A percentile compares a stretch with the other conserved stretches of the same genome.
phyloP scores from a whole-genome alignment of 2,888 invertebrate species.

The Rhingia rostrata region DNA sequence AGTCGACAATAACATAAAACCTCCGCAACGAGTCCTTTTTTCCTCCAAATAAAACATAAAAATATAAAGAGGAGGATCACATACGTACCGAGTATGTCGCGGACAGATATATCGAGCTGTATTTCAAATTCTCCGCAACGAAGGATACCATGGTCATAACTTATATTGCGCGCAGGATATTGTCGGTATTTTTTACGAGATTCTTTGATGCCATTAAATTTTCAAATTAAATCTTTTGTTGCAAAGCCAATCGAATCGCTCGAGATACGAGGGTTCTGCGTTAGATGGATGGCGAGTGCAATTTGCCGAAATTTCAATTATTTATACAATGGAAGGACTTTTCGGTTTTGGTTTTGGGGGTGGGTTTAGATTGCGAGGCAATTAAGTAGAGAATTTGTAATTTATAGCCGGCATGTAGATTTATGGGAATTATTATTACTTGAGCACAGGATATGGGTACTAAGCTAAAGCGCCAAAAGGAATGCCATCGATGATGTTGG shows the following conservation, averaged over 20 bases:
- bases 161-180: slow-evolving; percentile 57
- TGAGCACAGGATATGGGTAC: neutral
- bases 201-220: slow-evolving; percentile 64
- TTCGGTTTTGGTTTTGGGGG: slow-evolving; percentile 15
- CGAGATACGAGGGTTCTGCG: slow-evolving; percentile 1
- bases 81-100: slow-evolving; percentile 42
- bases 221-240: slow-evolving; percentile 70
- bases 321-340: slow-evolving; percentile 15
- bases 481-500: neutral
- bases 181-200: slow-evolving; percentile 48
- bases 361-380: slow-evolving; percentile 30
- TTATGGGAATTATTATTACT: slow-evolving; percentile 57
- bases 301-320: slow-evolving; percentile 58
- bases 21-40: slow-evolving; percentile 24
- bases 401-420: slow-evolving; percentile 35
- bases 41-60: neutral
- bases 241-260: slow-evolving; percentile 61
- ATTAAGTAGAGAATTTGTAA: slow-evolving; percentile 34
- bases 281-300: slow-evolving; percentile 44
- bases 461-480: slow-evolving; percentile 1
- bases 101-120: slow-evolving; percentile 27
- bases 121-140: slow-evolving; percentile 23
- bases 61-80: slow-evolving; percentile 13
- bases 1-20: slow-evolving; percentile 13
- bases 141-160: slow-evolving; percentile 58